Evolutionary conservation across 2,113 vertebrate species (phyloP), one percentile per base, ranked within the genome.

Genomic region (Elephas maximus): DNA sequence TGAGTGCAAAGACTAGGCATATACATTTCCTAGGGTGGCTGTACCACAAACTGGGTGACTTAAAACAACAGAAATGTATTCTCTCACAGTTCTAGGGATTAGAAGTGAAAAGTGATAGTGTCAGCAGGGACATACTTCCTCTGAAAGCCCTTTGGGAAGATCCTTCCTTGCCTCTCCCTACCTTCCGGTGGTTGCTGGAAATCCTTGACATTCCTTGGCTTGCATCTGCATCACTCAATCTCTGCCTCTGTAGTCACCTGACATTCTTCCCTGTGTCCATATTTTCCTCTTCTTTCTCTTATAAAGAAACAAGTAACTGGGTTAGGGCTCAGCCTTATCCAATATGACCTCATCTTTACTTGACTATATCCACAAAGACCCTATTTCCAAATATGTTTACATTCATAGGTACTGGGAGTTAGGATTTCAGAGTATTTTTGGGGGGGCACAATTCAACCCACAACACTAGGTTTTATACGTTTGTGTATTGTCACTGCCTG

Each of bases 11-110:
- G 63, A 71, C 33, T 30, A 23, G 63, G 79, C 4, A 0, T 20
- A 76, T 48, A 30, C 28, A 44, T 83, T 80, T 88, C n/a, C 76
- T 44, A 53, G 62, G 44, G n/a, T 26, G 44, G 3, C 41, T 10
- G 1, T 53, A 30, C 11, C 78, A 71, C 60, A 53, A 41, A 71
- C 12, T 41, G 41, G 41, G 53, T 57, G 11, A 12, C 53, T 57
- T 57, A 57, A 93, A 96, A 79, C 41, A 71, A 93, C 8, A 74
- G 71, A 78, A 62, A 57, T 78, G 6, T 73, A n/a, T 84, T 71
- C 4, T 69, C 10, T 71, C 44, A 62, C 37, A 37, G 33, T 69
- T 62, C 74, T 71, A 23, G 44, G 73, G 12, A 3, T 23, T 24
- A 10, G 4, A 91, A 91, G 57, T 82, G 48, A 37, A 24, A 67